Percentiles rank a stretch among this genome's conserved stretches.
Conservation (phyloP, 2,797 vertebrate genomes). For the Semotilus atromaculatus region DNA sequence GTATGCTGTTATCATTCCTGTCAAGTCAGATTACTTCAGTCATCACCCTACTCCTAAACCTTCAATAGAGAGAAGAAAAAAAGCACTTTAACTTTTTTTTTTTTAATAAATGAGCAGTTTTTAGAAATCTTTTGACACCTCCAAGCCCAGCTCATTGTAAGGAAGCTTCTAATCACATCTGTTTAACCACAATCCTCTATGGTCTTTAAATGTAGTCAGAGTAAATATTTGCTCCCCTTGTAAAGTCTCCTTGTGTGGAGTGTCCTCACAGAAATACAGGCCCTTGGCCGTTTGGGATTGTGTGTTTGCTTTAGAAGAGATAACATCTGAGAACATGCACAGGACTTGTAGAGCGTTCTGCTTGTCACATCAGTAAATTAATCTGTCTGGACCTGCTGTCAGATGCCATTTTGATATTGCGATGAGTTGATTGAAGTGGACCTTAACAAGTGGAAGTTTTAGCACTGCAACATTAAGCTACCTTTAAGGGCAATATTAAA, state of each 20-base stretch:
- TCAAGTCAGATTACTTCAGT: constrained; percentile 42
- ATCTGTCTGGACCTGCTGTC: constrained; percentile 47
- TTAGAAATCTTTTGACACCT: not conserved
- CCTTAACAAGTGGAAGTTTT: not conserved
- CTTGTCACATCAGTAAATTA: constrained; percentile 57
- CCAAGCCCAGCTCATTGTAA: constrained; percentile 3
- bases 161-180: constrained; percentile 53
- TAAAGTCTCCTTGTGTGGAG: constrained; percentile 70
- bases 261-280: constrained; percentile 68
- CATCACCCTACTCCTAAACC: constrained; percentile 3
- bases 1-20: constrained; percentile 47
- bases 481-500: not conserved
- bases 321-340: constrained; percentile 65
- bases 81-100: not conserved
- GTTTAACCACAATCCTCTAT: constrained; percentile 49
- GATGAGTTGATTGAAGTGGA: constrained; percentile 14
- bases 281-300: constrained; percentile 56
- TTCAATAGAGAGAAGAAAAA: constrained; percentile 50
- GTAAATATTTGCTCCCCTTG: constrained; percentile 76
- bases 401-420: constrained; percentile 38
- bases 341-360: constrained; percentile 51
- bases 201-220: constrained; percentile 54
- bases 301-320: constrained; percentile 71
- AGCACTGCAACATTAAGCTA: constrained; percentile 31
- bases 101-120: constrained; percentile 32